phyloP scores from a whole-genome alignment of 1,140 invertebrate genomes.

The Octopus bimaculoides region DNA sequence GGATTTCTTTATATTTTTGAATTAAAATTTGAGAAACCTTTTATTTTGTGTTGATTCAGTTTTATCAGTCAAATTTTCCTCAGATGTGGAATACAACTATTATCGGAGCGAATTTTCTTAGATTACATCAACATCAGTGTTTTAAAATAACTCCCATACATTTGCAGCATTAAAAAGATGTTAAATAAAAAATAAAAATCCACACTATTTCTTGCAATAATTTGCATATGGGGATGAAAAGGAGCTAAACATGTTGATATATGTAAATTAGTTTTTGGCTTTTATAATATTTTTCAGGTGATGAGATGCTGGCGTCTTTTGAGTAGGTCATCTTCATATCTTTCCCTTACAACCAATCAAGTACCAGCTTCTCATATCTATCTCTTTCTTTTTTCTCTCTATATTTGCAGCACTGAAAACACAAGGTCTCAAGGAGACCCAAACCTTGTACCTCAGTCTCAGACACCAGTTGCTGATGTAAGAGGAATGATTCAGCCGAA shows the following conservation, averaged over 20 bases:
- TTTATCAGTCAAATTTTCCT: no score
- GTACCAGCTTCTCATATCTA: constrained; percentile 4
- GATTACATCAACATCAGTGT: not conserved
- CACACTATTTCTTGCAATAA: no score
- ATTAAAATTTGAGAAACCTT: no score
- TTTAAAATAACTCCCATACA: no score
- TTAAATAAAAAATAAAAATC: no score
- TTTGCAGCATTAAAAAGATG: no score
- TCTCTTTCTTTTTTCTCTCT: constrained; percentile 11
- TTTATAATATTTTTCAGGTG: constrained; percentile 9
- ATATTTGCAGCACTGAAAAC: constrained; percentile 10
- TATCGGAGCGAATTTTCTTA: not conserved
- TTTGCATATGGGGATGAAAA: no score
- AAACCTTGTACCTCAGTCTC: constrained; percentile 8
- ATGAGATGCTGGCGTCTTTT: constrained; percentile 10
- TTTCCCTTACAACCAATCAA: constrained; percentile 6
- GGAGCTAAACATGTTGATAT: no score
- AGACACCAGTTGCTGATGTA: constrained; percentile 9
- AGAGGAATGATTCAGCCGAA: constrained; percentile 11
- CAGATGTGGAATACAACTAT: not conserved
- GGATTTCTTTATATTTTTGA: no score
- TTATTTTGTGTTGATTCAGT: no score
- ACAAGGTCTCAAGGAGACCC: constrained; percentile 10
- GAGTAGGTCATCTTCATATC: constrained; percentile 9
- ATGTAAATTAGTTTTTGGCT: not conserved